These are phyloP conservation scores for Dorcus parallelipipedus DNA, from an alignment of 2,888 invertebrate genomes.

Conservation along the genomic window DNA sequence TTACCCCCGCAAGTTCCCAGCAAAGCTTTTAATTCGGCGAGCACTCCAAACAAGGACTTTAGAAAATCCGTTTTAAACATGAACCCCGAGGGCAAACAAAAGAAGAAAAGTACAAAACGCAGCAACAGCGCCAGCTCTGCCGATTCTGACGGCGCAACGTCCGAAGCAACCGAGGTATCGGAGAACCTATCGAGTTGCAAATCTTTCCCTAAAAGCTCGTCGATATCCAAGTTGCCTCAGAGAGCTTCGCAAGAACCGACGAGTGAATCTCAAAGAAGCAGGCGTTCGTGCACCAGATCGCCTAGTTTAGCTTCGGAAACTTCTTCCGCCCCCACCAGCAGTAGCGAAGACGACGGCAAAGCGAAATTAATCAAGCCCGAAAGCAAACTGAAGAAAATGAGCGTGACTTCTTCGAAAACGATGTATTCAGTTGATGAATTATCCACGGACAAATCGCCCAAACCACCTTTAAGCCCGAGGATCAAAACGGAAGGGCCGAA, in stretches of 20 bases:
- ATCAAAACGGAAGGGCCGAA: conserved; percentile 47
- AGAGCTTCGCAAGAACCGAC: conserved; percentile 25
- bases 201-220: conserved; percentile 20
- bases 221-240: conserved; percentile 39
- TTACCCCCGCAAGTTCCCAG: conserved; percentile 48
- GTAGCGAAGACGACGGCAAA: conserved; percentile 43
- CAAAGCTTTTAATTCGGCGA: conserved; percentile 43
- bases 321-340: conserved; percentile 36
- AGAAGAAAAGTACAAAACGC: conserved; percentile 45
- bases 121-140: conserved; percentile 52
- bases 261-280: conserved; percentile 21
- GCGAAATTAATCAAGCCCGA: conserved; percentile 21
- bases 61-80: conserved; percentile 72
- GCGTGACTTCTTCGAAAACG: conserved; percentile 52
- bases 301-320: conserved; percentile 47
- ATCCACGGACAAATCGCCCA: conserved; percentile 51
- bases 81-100: conserved; percentile 47
- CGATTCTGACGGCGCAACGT: conserved; percentile 43
- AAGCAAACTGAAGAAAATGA: conserved; percentile 29
- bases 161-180: conserved; percentile 46
- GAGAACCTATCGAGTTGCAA: conserved; percentile 41
- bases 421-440: conserved; percentile 56
- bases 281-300: conserved; percentile 38
- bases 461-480: conserved; percentile 52
- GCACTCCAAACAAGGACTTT: conserved; percentile 66